These are phyloP conservation scores for Arbacia lixula DNA, from an alignment of 53 echinoderm and acorn worm species.

Conservation along the genomic window DNA sequence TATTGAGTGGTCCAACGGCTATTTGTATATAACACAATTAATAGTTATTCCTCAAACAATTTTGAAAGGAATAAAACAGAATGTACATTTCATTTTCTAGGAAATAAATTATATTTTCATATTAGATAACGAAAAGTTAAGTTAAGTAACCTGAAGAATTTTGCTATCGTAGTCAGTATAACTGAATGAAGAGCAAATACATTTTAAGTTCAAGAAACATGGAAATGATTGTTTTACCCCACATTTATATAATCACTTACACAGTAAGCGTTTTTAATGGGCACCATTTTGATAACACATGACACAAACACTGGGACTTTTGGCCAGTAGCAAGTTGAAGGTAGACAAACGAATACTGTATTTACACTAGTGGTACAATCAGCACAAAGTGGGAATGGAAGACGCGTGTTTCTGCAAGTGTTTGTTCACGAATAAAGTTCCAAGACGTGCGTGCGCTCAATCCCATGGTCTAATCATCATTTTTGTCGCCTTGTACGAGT, in stretches of 20 bases:
- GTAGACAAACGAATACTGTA: slow-evolving; percentile 51
- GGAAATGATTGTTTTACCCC: too few species aligned
- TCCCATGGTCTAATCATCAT: slow-evolving; percentile 93
- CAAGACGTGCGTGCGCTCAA: slow-evolving; percentile 4
- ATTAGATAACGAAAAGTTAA: too few species aligned
- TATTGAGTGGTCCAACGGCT: too few species aligned
- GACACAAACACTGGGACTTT: slow-evolving; percentile 30
- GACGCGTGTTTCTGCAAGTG: background rate
- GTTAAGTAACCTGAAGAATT: too few species aligned
- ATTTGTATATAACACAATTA: too few species aligned
- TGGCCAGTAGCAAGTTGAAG: slow-evolving; percentile 51
- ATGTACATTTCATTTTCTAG: too few species aligned
- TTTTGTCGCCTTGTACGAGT: slow-evolving; percentile 85
- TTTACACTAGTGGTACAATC: slow-evolving; percentile 51
- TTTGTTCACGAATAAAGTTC: slow-evolving; percentile 2
- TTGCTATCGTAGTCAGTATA: too few species aligned
- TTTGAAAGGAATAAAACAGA: too few species aligned
- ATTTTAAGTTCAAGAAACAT: too few species aligned
- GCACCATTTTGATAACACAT: background rate
- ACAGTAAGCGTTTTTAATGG: slow-evolving; percentile 1
- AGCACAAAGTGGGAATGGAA: slow-evolving; percentile 41
- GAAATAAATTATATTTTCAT: too few species aligned
- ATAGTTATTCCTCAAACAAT: too few species aligned
- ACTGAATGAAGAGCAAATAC: too few species aligned
- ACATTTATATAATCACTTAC: slow-evolving; percentile 12